A percentile compares a stretch with the other conserved stretches of the same genome.
phyloP scores from a whole-genome alignment of 1,140 invertebrate genomes.

The Drosophila malerkotliana region DNA sequence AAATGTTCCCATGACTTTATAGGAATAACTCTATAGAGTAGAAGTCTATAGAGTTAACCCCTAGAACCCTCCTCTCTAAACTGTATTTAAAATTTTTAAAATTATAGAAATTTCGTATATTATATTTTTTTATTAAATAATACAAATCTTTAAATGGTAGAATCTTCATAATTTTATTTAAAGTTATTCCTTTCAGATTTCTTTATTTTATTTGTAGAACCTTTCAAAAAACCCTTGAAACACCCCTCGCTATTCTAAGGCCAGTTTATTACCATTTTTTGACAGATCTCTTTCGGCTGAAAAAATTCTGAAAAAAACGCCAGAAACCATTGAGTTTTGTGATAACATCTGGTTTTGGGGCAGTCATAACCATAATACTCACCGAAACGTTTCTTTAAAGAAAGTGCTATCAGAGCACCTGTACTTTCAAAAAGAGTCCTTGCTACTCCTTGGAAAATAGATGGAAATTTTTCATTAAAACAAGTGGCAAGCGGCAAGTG shows the following conservation, averaged over 20 bases:
- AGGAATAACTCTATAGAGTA: no score
- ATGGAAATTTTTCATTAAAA: constrained; percentile 62
- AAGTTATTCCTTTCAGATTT: no score
- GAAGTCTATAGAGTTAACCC: no score
- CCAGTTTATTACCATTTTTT: not conserved
- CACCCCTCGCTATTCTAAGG: not conserved
- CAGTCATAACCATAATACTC: constrained; percentile 33
- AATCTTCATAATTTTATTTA: no score
- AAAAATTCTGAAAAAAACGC: constrained; percentile 9
- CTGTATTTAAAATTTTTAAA: no score
- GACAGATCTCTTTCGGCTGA: constrained; percentile 17
- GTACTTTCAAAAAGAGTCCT: not conserved
- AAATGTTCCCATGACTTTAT: no score
- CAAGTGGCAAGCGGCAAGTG: constrained; percentile 27
- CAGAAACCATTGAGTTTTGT: constrained; percentile 1
- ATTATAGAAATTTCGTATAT: not conserved
- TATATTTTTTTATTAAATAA: no score
- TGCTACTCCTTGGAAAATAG: constrained; percentile 5
- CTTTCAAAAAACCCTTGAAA: not conserved
- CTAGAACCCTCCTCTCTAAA: no score
- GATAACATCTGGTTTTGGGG: constrained; percentile 39
- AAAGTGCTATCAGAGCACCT: constrained; percentile 21
- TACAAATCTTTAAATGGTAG: no score
- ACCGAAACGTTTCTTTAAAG: not conserved
- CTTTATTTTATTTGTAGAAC: no score